Percentiles rank a stretch among this genome's conserved stretches.
Evolutionary conservation across 37 sponge, comb jelly and placozoan genomes (phyloP).

Genomic region (Amphimedon queenslandica): DNA sequence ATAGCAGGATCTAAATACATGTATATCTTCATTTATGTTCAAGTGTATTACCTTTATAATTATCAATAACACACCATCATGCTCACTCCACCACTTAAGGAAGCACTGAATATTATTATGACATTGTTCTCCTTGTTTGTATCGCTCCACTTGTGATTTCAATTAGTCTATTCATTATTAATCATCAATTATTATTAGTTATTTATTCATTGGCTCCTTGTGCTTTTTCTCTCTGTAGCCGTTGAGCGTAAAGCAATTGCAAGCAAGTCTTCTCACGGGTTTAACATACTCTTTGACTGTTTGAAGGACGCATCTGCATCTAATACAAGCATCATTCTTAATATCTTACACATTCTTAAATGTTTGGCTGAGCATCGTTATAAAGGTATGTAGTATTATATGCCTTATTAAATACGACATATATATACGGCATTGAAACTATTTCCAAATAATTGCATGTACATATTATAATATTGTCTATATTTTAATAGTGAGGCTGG

Average conservation of each 20-base stretch:
- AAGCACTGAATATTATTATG: no score
- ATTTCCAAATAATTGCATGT: no score
- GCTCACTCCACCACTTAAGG: no score
- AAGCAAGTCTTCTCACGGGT: constrained; percentile 22
- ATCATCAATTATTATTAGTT: background rate
- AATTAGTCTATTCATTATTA: background rate
- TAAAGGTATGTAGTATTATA: no score
- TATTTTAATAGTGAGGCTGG: constrained; percentile 28
- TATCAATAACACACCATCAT: no score
- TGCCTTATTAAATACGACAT: no score
- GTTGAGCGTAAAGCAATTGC: constrained; percentile 24
- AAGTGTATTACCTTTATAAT: no score
- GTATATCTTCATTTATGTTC: no score
- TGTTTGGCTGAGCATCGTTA: no score
- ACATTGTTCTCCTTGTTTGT: background rate
- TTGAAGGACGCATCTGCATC: constrained; percentile 1
- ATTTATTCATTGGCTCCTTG: background rate
- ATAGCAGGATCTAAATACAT: no score
- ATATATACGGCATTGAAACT: no score
- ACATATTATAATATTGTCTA: no score
- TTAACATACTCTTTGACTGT: constrained; percentile 5
- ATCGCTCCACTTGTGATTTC: background rate
- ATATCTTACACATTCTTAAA: background rate
- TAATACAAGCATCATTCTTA: background rate
- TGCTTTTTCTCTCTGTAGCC: constrained; percentile 6